Evolutionary conservation across 1,140 invertebrate genomes (phyloP), one percentile per base, ranked within the genome.

Genomic region (Zaprionus vittiger): DNA sequence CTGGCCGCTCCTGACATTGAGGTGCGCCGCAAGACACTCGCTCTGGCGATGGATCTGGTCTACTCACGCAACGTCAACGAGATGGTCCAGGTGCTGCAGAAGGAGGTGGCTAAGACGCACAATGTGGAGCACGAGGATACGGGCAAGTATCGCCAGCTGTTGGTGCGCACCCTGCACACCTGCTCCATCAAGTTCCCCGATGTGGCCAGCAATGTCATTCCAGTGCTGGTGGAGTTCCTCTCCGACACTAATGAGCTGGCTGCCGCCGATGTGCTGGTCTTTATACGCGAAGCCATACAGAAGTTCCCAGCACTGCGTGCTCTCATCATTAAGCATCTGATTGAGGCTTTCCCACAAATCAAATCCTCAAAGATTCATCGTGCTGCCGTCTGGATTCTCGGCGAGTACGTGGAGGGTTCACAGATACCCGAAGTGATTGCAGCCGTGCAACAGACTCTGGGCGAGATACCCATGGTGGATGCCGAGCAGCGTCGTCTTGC

Each of bases 141-240:
- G 34, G 98, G 97, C 31, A 98, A 98, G 93, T 99, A 99, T 92
- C 94, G 98, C 1, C 99, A 99, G 93, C 94, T 99, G 54, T 94
- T 99, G 15, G 99, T 99, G 31, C 95, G 98, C 68, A 99, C 98
- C 9, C 93, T 99, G 65, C 99, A 99, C 93, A 95, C 97, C 14
- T 99, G 98, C 91, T 98, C 97, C 66, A 98, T 99, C 76, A 99
- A 95, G 94, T 99, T 99, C 94, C 98, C 99, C 3, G 99, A 99
- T 93, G 98, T 99, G 61, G 98, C 98, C 20, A 95, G 95, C 57
- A 96, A 96, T 65, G 98, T 99, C 56, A 98, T 99, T 80, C 98
- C 98, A 34, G 97, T 99, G 44, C 94, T 99, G 65, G 96, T 98
- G 79, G 99, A 99, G 92, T 98, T 99, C 93, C 94, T 99, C n/a